Evolutionary conservation across 2,797 vertebrate genomes (phyloP).

Genomic region (Champsocephalus gunnari): DNA sequence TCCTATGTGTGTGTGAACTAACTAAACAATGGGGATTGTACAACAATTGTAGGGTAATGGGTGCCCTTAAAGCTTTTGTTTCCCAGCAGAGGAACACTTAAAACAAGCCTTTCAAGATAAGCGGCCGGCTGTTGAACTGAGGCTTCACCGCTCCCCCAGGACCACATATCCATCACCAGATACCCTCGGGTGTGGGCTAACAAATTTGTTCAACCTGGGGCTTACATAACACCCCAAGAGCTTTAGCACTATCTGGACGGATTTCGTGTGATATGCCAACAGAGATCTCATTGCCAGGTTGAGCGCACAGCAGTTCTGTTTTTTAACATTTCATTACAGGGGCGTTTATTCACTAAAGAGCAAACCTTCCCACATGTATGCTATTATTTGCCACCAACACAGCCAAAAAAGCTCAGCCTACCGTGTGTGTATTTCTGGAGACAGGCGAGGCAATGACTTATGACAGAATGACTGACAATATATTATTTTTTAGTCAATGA

Average conservation of each 20-base stretch:
- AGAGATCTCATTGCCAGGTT: constrained; percentile 49
- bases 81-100: constrained; percentile 80
- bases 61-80: constrained; percentile 83
- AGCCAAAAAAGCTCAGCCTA: constrained; percentile 42
- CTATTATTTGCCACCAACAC: constrained; percentile 54
- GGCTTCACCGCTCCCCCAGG: constrained; percentile 76
- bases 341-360: constrained; percentile 48
- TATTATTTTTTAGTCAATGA: constrained; percentile 70
- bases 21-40: constrained; percentile 73
- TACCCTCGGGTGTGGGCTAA: constrained; percentile 83
- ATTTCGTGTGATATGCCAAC: constrained; percentile 69
- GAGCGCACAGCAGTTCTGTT: constrained; percentile 16
- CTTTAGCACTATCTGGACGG: constrained; percentile 65
- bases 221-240: constrained; percentile 83
- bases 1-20: constrained; percentile 57
- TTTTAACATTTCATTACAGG: constrained; percentile 55
- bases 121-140: constrained; percentile 77
- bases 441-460: constrained; percentile 52
- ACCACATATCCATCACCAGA: constrained; percentile 85
- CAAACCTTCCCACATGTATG: constrained; percentile 13
- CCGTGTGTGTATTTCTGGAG: constrained; percentile 20
- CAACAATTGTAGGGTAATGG: constrained; percentile 81
- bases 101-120: constrained; percentile 84
- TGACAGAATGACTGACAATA: constrained; percentile 61
- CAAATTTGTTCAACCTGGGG: constrained; percentile 83